These are phyloP conservation scores for Abrostola tripartita DNA, from an alignment of 2,888 invertebrate genomes.

Conservation along the genomic window DNA sequence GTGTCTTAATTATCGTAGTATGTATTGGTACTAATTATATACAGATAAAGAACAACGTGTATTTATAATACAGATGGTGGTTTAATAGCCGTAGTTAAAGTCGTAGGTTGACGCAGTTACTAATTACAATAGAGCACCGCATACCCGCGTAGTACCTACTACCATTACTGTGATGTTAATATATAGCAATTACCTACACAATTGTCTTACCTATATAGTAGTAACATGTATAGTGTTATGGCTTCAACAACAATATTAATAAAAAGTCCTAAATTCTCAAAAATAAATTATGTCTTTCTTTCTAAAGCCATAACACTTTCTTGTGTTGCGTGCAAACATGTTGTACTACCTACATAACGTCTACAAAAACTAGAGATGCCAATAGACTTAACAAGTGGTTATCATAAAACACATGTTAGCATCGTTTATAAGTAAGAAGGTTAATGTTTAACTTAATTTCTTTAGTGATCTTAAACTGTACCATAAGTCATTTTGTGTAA, in stretches of 20 bases:
- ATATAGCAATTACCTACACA: conserved; percentile 14
- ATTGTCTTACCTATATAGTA: not conserved
- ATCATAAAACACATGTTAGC: too few species aligned
- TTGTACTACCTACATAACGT: too few species aligned
- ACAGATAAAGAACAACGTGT: conserved; percentile 1
- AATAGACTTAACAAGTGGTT: too few species aligned
- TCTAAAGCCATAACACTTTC: too few species aligned
- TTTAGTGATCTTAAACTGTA: too few species aligned
- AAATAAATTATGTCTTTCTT: too few species aligned
- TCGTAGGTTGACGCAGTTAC: conserved; percentile 20
- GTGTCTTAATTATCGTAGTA: not conserved
- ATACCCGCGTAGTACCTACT: conserved; percentile 19
- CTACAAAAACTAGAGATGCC: too few species aligned
- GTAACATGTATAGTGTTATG: not conserved
- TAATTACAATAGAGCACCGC: conserved; percentile 40
- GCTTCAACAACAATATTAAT: not conserved
- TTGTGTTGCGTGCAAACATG: too few species aligned
- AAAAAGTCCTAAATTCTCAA: too few species aligned
- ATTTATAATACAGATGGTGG: conserved; percentile 3
- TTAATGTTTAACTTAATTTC: too few species aligned
- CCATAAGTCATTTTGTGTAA: too few species aligned
- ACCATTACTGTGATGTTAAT: conserved; percentile 13
- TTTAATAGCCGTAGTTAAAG: conserved; percentile 24
- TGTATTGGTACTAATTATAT: not conserved
- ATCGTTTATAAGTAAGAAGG: too few species aligned